Evolutionary conservation across 2,113 vertebrate species (phyloP), one percentile per base, ranked within the genome.

Genomic region (Catharus minimus): DNA sequence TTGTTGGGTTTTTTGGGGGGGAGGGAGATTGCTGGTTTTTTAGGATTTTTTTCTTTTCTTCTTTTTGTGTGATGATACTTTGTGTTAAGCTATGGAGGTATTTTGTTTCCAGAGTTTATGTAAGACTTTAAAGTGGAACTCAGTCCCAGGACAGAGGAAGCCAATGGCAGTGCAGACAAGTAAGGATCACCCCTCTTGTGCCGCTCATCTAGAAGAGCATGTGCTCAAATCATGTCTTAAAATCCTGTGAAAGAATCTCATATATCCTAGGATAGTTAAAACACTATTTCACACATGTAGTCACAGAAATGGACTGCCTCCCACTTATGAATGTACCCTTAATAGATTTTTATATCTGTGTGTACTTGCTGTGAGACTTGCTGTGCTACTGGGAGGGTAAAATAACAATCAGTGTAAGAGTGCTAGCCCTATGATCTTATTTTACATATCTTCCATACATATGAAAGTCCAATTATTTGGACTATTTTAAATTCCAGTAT

Each of bases 181-280:
- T n/a, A 39, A 62, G 26, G 10, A 61, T 43, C 12, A 47, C 8
- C 2, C 3, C n/a, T 38, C 6, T 60, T 1, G 0, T 11, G 20
- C 3, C n/a, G 22, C 15, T 52, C 9, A 58, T 62, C 65, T 9
- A 57, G 57, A 79, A 86, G 11, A 57, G 5, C 5, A 28, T 2
- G 49, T 43, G 7, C 5, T 57, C 24, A n/a, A 33, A 33, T 50
- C 11, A 23, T 24, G 5, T n/a, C 8, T 74, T 71, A 56, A 68
- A 72, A 38, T 30, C 10, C 9, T 68, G 6, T 65, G 32, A 73
- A 64, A 55, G 5, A 36, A 55, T 27, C 7, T 52, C 7, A 60
- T 16, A 11, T 43, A 64, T 47, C 18, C 36, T 22, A 46, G 10
- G 4, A 32, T 13, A 21, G 7, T 14, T 43, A 49, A 73, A 89